Percentiles rank a stretch among this genome's conserved stretches.
Conservation (phyloP, 2,113 vertebrate genomes). For the Strix aluco region DNA sequence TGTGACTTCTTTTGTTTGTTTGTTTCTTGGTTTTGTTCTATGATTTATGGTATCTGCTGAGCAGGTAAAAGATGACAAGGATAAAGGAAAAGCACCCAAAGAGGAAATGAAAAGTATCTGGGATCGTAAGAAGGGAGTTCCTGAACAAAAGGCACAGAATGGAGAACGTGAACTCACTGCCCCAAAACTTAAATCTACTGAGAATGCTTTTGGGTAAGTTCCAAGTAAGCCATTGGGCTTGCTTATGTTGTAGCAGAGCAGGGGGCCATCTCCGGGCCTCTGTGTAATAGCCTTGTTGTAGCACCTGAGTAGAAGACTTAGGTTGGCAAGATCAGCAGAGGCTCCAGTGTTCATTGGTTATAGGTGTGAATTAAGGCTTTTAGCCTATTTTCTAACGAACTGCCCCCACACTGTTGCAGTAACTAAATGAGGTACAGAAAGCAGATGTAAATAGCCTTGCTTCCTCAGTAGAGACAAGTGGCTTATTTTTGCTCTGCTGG, state of each 20-base stretch:
- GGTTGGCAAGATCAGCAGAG: background rate
- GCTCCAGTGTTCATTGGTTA: background rate
- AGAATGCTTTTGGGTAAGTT: constrained; percentile 88
- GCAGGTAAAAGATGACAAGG: constrained; percentile 83
- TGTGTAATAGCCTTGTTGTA: background rate
- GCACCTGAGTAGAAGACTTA: background rate
- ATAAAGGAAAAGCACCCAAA: constrained; percentile 71
- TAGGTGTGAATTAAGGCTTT: background rate
- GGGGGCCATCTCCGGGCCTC: background rate
- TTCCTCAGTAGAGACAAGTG: background rate
- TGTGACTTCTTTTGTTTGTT: background rate
- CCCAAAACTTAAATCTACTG: constrained; percentile 85
- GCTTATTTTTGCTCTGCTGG: background rate
- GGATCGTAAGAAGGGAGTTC: constrained; percentile 76
- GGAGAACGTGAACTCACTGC: constrained; percentile 81
- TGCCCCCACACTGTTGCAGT: background rate
- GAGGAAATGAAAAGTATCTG: constrained; percentile 78
- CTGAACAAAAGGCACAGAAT: constrained; percentile 84
- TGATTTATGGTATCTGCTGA: background rate
- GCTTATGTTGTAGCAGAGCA: background rate
- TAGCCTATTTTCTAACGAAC: accelerated
- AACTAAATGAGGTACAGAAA: background rate
- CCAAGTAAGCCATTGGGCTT: background rate
- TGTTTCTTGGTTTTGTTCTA: background rate
- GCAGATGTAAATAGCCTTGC: background rate